phyloP scores from a whole-genome alignment of 2,888 invertebrate species.

The Octonoba sinensis region DNA sequence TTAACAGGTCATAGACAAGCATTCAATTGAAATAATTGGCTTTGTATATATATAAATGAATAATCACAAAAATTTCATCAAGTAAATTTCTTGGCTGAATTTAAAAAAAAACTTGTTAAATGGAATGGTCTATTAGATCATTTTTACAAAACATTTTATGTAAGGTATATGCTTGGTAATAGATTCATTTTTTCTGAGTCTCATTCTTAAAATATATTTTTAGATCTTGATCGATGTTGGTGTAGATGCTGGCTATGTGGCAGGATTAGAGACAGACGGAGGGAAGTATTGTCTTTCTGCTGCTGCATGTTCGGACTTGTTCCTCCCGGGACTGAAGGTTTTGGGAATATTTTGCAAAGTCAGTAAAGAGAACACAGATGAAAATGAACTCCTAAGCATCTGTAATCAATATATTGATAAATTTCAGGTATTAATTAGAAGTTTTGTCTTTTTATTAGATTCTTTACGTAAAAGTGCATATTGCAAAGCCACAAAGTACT shows the following conservation, averaged over 20 bases:
- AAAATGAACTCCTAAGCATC: conserved; percentile 21
- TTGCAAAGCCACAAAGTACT: too few relatives aligned
- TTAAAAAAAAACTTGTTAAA: too few relatives aligned
- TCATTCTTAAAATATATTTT: background rate
- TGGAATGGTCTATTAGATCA: too few relatives aligned
- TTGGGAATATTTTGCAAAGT: conserved; percentile 31
- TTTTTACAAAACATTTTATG: too few relatives aligned
- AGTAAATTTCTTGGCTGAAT: too few relatives aligned
- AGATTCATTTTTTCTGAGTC: too few relatives aligned
- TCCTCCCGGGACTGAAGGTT: conserved; percentile 36
- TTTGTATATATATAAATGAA: background rate
- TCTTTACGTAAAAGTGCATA: too few relatives aligned
- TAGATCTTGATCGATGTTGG: conserved; percentile 13
- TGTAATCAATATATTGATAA: conserved; percentile 14
- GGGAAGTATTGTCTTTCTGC: conserved; percentile 23
- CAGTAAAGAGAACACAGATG: background rate
- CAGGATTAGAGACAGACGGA: conserved; percentile 28
- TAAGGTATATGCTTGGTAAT: too few relatives aligned
- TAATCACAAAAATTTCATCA: background rate
- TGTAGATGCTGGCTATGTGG: conserved; percentile 26
- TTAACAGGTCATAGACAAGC: too few relatives aligned
- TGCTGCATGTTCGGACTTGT: conserved; percentile 4
- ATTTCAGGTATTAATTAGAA: too few relatives aligned
- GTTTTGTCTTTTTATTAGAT: too few relatives aligned
- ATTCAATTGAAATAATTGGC: too few relatives aligned